phyloP scores from a whole-genome alignment of 2,113 vertebrate species.

The Barnardius zonarius region DNA sequence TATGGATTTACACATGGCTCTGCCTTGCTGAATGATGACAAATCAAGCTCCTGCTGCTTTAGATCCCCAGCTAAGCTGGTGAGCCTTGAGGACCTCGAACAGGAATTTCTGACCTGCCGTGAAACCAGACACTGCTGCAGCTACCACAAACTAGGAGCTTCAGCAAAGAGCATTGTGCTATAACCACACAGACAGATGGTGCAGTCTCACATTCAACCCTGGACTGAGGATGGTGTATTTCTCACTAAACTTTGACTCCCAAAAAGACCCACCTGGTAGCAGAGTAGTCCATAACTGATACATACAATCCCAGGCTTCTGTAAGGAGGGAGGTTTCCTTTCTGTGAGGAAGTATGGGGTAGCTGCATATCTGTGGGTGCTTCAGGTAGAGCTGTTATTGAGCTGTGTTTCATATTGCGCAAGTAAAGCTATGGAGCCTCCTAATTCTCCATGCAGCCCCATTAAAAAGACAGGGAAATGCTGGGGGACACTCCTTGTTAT shows the following conservation, averaged over 20 bases:
- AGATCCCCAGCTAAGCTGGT: not conserved
- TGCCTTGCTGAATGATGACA: not conserved
- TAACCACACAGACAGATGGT: not conserved
- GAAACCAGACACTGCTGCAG: conserved; percentile 12
- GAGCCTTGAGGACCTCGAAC: not conserved
- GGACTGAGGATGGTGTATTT: not conserved
- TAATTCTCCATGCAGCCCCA: not conserved
- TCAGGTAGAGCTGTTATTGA: not conserved
- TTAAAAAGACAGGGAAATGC: not conserved
- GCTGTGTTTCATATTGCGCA: not conserved
- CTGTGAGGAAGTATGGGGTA: not conserved
- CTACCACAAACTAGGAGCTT: not conserved
- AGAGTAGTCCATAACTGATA: not conserved
- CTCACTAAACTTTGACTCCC: not conserved
- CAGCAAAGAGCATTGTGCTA: not conserved
- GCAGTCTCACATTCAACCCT: not conserved
- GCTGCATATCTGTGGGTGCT: not conserved
- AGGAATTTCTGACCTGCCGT: not conserved
- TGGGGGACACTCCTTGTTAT: not conserved
- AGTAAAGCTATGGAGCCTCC: not conserved
- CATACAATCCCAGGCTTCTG: not conserved
- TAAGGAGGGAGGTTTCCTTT: not conserved
- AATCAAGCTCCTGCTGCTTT: conserved; percentile 4
- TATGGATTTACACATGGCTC: not conserved
- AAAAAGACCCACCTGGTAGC: not conserved